Evolutionary conservation across 2,888 invertebrate genomes (phyloP), one percentile per base, ranked within the genome.

Genomic region (Drosophila infuscata): DNA sequence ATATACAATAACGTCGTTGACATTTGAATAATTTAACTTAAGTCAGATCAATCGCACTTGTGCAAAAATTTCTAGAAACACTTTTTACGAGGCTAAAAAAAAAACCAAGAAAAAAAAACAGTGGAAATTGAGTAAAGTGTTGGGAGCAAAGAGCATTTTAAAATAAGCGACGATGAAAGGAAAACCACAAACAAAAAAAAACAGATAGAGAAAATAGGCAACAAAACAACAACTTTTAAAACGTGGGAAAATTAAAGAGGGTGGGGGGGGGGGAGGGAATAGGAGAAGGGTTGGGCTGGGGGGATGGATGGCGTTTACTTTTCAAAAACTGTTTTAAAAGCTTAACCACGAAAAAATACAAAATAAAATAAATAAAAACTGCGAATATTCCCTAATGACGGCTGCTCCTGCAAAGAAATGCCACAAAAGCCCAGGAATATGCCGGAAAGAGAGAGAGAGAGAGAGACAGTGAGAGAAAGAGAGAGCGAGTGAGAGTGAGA

Each of bases 361-460:
- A 36, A 54, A 29, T 25, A 3, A 54, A 36, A 54, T 17, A 56
- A 56, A 56, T 38, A 80, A 87, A 83, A 82, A 82, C 76, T 81
- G 88, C 70, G 86, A 78, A 88, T 79, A 89, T 89, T 90, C 91
- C 91, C 88, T 88, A 88, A 90, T 90, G 88, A 88, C 83, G 76
- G 74, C 68, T 49, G 62, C 53, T 66, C 69, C 67, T 68, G 57
- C 46, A 73, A 72, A 61, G 69, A 76, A 74, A 68, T 48, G 35
- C 68, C 60, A 68, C 54, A 65, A 61, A 67, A 70, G 54, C 59
- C 71, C 51, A 60, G 56, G 48, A 49, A 54, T 62, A 70, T 57
- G 58, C 61, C 29, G 32, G 54, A 59, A n/a, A 20, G 20, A 25
- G 20, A 25, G 20, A 25, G 20, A 25, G 20, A 25, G 20, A 25